Evolutionary conservation across 1,140 invertebrate species (phyloP).

Genomic region (Drosophila mauritiana): DNA sequence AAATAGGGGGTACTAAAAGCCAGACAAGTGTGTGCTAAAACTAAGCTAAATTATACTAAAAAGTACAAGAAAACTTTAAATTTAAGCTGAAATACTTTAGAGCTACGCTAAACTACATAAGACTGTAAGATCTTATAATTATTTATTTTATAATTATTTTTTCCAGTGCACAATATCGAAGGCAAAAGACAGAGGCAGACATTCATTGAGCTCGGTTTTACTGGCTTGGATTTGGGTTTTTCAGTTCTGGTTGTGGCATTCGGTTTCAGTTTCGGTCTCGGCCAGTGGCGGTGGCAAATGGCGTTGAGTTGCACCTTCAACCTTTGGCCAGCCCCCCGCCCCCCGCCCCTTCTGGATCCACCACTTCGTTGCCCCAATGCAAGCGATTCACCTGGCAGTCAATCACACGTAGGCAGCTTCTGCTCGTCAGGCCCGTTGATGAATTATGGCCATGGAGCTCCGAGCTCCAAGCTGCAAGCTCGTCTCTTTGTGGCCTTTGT

Average conservation of each 20-base stretch:
- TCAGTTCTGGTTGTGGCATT: constrained; percentile 30
- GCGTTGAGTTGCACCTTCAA: constrained; percentile 36
- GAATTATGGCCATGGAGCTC: constrained; percentile 43
- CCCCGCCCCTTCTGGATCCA: neutral
- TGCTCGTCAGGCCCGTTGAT: constrained; percentile 50
- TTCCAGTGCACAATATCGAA: constrained; percentile 1
- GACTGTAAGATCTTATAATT: too few species aligned
- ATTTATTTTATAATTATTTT: neutral
- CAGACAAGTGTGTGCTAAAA: too few species aligned
- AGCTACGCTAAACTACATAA: neutral
- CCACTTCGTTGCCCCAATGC: constrained; percentile 1
- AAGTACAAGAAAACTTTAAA: too few species aligned
- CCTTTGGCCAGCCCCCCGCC: constrained; percentile 15
- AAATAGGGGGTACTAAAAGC: neutral
- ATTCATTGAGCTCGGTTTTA: constrained; percentile 37
- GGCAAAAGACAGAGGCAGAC: constrained; percentile 22
- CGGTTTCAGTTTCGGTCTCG: constrained; percentile 30
- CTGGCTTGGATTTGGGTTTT: constrained; percentile 37
- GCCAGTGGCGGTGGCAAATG: constrained; percentile 13
- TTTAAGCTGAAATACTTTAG: too few species aligned
- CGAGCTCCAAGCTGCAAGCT: neutral
- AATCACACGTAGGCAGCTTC: constrained; percentile 67
- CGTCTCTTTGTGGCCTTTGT: constrained; percentile 40
- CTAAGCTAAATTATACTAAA: neutral
- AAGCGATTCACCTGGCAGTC: constrained; percentile 42